Base-by-base conservation (phyloP, 2,797 vertebrate genomes). In the Trachops cirrhosus region DNA sequence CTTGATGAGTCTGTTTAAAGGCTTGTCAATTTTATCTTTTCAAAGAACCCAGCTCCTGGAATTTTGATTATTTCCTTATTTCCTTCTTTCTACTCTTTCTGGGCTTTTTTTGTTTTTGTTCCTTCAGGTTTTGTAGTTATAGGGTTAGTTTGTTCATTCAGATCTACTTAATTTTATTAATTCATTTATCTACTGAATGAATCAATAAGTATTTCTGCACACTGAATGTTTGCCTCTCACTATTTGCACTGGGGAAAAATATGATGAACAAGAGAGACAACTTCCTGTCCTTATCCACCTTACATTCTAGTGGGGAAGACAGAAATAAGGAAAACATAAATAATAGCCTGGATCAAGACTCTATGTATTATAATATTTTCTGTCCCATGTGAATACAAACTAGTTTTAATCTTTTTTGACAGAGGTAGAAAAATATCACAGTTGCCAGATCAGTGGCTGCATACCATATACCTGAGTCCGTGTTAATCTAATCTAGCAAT, bases 361-460 rank as follows among this genome's bases (percentile, higher is more conserved):
- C 26, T 74, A 44, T 1, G 7, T 93, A n/a, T 73, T 85, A 22
- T 12, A 1, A 29, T 54, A 73, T 54, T 71, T 24, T 85, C 24
- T 92, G 52, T 77, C 79, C 80, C 59, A 78, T 75, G 8, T 82
- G 19, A 92, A 57, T 88, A 5, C 39, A 77, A 94, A 68, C 14
- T 54, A 1, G 14, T 83, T 79, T 92, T 88, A 85, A 91, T 50
- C 26, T 64, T 52, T 77, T 92, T 92, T 77, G 39, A 79, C 4
- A 59, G 44, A 87, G 8, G 48, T 94, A n/a, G 59, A 96, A 93
- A 93, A 96, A 94, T 59, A 90, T 77, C 4, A 73, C 19, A 75
- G 73, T 89, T 71, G 5, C 71, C 22, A 84, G 41, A 50, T 85
- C 26, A n/a, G 9, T 39, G 21, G 24, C 10, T 82, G 15, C 15